These are phyloP conservation scores for Erythrolamprus reginae DNA, from an alignment of 2,113 vertebrate species.

Conservation along the genomic window DNA sequence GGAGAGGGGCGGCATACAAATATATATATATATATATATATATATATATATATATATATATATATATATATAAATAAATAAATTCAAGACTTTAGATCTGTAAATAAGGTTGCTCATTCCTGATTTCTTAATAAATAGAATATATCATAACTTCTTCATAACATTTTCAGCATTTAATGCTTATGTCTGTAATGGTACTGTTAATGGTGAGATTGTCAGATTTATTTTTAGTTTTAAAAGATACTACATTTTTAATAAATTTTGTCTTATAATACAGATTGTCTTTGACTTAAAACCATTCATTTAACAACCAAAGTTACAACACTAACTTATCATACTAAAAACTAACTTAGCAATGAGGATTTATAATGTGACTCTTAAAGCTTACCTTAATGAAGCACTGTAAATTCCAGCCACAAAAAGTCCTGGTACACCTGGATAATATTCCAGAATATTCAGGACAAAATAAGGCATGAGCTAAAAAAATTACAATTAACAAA, in stretches of 20 bases:
- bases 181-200: not conserved
- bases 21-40: too few relatives aligned
- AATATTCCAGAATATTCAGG: conserved; percentile 84
- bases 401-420: conserved; percentile 95
- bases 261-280: not conserved
- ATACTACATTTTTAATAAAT: not conserved
- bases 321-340: not conserved
- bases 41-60: too few relatives aligned
- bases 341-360: not conserved
- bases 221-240: not conserved
- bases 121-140: not conserved
- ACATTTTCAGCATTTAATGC: not conserved
- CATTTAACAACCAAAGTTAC: not conserved
- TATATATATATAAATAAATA: too few relatives aligned
- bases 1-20: too few relatives aligned
- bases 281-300: not conserved
- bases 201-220: not conserved
- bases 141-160: not conserved
- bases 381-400: conserved; percentile 88
- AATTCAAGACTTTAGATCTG: not conserved
- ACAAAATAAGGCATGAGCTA: conserved; percentile 93
- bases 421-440: conserved; percentile 88
- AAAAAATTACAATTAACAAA: conserved; percentile 47
- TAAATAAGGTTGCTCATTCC: not conserved
- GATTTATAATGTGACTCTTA: not conserved